Evolutionary conservation across 2,113 vertebrate species (phyloP).

Genomic region (Ochotona curzoniae): DNA sequence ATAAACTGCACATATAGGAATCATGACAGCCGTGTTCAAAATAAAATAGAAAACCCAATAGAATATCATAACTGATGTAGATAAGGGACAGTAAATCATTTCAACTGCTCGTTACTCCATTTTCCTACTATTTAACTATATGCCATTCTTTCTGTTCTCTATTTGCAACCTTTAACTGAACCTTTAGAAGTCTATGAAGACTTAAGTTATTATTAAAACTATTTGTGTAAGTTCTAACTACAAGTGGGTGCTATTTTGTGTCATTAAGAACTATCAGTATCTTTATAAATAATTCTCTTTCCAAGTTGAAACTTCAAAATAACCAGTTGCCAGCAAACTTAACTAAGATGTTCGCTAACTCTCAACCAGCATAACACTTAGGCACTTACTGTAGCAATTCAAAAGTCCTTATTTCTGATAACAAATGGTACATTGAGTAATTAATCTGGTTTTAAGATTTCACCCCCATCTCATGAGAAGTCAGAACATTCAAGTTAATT

Average conservation of each 20-base stretch:
- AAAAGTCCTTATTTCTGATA: not conserved
- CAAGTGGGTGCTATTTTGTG: not conserved
- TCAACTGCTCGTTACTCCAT: not conserved
- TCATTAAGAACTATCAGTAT: not conserved
- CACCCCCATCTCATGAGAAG: not conserved
- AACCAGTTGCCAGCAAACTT: not conserved
- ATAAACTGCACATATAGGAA: not conserved
- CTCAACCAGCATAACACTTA: not conserved
- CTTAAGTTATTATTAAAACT: not conserved
- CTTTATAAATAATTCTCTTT: conserved; percentile 22
- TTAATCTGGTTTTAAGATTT: not conserved
- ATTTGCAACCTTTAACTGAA: not conserved
- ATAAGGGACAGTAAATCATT: not conserved
- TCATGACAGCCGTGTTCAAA: not conserved
- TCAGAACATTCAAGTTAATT: not conserved
- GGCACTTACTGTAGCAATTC: not conserved
- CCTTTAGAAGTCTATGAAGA: not conserved
- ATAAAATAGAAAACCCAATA: not conserved
- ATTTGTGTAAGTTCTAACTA: not conserved
- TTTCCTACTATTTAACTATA: not conserved
- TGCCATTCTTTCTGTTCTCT: not conserved
- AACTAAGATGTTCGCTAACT: not conserved
- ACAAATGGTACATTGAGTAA: not conserved
- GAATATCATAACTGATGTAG: not conserved
- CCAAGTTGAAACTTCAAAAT: conserved; percentile 9